phyloP scores from a whole-genome alignment of 2,113 vertebrate species.

The Corythornis cristatus region DNA sequence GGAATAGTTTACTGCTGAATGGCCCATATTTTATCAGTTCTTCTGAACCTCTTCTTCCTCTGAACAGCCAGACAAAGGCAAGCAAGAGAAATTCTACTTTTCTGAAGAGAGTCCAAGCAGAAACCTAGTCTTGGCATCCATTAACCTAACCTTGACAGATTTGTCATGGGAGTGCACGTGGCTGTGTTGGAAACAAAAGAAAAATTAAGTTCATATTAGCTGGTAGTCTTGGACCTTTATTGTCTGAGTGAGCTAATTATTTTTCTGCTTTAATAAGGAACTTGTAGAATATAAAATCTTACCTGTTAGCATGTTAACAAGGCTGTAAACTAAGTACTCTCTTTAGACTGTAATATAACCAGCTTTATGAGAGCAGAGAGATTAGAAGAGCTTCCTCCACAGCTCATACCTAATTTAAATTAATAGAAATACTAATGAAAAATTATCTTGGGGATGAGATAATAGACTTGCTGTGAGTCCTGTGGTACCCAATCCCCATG shows the following conservation, averaged over 20 bases:
- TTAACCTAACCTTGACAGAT: background rate
- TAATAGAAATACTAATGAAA: slow-evolving; percentile 51
- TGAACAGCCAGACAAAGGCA: background rate
- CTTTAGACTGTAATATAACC: slow-evolving; percentile 32
- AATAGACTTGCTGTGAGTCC: background rate
- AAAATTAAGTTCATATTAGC: background rate
- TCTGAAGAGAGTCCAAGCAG: background rate
- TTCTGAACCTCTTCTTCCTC: background rate
- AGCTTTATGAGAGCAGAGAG: slow-evolving; percentile 25
- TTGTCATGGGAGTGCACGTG: accelerated
- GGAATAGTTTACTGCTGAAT: background rate
- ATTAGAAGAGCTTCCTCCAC: slow-evolving; percentile 2
- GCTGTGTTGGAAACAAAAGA: background rate
- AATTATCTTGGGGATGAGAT: slow-evolving; percentile 12
- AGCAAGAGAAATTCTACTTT: background rate
- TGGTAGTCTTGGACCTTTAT: background rate
- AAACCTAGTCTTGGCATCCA: background rate
- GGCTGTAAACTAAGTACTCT: slow-evolving; percentile 16
- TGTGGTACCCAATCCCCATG: background rate
- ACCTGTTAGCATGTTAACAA: slow-evolving; percentile 44
- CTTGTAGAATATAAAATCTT: slow-evolving; percentile 16
- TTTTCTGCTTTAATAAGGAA: slow-evolving; percentile 26
- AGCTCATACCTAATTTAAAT: slow-evolving; percentile 16
- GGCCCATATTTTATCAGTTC: background rate
- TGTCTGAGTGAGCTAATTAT: slow-evolving; percentile 48